Base-by-base conservation (phyloP, 92 coral and sea anemone genomes). In the Anthopleura xanthogrammica region DNA sequence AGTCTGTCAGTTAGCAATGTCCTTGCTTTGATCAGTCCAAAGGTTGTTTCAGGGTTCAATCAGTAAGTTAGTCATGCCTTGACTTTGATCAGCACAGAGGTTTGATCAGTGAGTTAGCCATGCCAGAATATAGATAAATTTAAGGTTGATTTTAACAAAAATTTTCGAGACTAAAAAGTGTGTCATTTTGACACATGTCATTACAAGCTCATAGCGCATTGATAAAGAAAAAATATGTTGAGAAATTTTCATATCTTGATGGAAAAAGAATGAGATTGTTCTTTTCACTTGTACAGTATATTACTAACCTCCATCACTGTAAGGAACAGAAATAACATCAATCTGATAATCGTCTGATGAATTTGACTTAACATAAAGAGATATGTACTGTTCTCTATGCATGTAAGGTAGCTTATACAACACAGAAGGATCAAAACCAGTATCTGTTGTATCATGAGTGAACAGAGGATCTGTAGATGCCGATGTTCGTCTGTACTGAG, bases 271-370 rank as follows among this genome's bases (percentile, higher is more conserved):
- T 46, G 0, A 46, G 0, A 46, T 9, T 46, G 50, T 46, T 9
- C 50, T 3, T 46, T 46, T 5, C 7, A 46, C 50, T 3, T 46
- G 23, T 17, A 2, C 29, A 36, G 23, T 17, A 2, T 68, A 36
- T 29, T 52, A 76, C 90, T 88, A n/a, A 97, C 99, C 95, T 86
- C 92, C 91, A 85, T 80, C 75, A 13, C 56, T 70, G 57, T 92
- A 94, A 5, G 97, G 92, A 0, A 94, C 85, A 24, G 93, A 92
- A 17, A 93, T 85, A 4, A 92, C 91, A 64, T 89, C 92, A 16
- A 83, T 81, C 5, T 86, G 41, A 56, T 88, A 87, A 22, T 83
- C 75, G 7, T 77, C 81, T 39, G 77, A 72, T 4, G 79, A 87
- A 71, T 82, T 86, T 41, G 91, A 89, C 76, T 73, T 89, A n/a